These are phyloP conservation scores for Calypte anna DNA, from an alignment of 2,113 vertebrate species.

Conservation along the genomic window DNA sequence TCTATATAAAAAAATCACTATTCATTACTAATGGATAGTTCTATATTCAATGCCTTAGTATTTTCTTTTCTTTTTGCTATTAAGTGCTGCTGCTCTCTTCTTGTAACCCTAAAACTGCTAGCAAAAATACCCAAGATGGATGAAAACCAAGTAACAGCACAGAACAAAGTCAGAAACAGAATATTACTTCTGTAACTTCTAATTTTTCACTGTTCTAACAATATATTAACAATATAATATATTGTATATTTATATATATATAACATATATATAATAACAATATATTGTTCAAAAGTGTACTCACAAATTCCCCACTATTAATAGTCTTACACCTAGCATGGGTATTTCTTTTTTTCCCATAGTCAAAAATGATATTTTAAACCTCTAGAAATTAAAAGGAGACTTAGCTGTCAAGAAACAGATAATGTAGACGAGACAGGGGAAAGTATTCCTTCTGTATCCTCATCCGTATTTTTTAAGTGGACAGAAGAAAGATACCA, in stretches of 20 bases:
- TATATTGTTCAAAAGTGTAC: not conserved
- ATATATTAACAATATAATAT: too few species aligned
- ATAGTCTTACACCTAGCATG: not conserved
- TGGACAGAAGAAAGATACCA: not conserved
- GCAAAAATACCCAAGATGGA: not conserved
- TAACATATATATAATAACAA: too few species aligned
- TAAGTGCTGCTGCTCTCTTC: not conserved
- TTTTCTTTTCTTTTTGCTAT: not conserved
- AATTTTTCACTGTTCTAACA: not conserved
- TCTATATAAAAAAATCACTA: not conserved
- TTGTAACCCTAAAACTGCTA: not conserved
- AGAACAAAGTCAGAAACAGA: not conserved
- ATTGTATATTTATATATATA: too few species aligned
- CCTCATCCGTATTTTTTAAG: not conserved
- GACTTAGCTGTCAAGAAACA: not conserved
- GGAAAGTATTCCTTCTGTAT: not conserved
- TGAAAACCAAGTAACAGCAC: not conserved
- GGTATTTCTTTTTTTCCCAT: not conserved
- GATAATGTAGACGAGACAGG: not conserved
- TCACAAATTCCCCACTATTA: not conserved
- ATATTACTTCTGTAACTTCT: not conserved
- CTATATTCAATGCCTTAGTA: not conserved
- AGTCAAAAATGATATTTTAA: not conserved
- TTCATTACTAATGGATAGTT: not conserved
- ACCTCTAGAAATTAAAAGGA: not conserved